A percentile compares a stretch with the other conserved stretches of the same genome.
These are phyloP conservation scores for Parotia lawesii DNA, from an alignment of 2,113 vertebrate genomes.

Conservation along the genomic window DNA sequence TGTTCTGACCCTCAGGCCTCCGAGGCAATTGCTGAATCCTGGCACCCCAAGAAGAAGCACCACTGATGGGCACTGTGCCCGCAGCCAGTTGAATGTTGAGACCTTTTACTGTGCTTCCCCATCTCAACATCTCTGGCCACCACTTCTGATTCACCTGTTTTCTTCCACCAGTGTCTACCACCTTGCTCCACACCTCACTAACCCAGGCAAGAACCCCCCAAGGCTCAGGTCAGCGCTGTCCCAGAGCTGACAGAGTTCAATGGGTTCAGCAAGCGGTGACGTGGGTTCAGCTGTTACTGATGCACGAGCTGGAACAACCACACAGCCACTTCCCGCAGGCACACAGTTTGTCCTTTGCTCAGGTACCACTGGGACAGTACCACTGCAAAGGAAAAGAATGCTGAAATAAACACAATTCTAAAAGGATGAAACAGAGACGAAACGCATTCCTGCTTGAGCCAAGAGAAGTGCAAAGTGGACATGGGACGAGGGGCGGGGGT, in stretches of 20 bases:
- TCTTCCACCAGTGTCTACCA: background rate
- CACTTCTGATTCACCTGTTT: fast-evolving
- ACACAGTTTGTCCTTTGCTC: conserved; percentile 39
- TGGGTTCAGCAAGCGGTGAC: background rate
- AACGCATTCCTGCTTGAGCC: background rate
- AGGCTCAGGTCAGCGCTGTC: background rate
- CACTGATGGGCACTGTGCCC: background rate
- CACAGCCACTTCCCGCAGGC: background rate
- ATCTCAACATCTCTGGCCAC: background rate
- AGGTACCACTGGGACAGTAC: background rate
- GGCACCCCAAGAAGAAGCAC: background rate
- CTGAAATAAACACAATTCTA: conserved; percentile 22
- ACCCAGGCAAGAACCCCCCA: background rate
- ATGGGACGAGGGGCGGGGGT: background rate
- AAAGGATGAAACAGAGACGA: fast-evolving
- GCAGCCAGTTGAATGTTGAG: fast-evolving
- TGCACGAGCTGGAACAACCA: conserved; percentile 34
- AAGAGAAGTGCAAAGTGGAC: background rate
- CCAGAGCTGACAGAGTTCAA: background rate
- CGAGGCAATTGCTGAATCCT: background rate
- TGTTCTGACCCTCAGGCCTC: background rate
- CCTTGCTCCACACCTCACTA: background rate
- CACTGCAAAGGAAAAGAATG: background rate
- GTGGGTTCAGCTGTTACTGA: conserved; percentile 44
- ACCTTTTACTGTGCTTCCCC: background rate